phyloP scores from a whole-genome alignment of 2,888 invertebrate species.

The Exephanes ischioxanthus region DNA sequence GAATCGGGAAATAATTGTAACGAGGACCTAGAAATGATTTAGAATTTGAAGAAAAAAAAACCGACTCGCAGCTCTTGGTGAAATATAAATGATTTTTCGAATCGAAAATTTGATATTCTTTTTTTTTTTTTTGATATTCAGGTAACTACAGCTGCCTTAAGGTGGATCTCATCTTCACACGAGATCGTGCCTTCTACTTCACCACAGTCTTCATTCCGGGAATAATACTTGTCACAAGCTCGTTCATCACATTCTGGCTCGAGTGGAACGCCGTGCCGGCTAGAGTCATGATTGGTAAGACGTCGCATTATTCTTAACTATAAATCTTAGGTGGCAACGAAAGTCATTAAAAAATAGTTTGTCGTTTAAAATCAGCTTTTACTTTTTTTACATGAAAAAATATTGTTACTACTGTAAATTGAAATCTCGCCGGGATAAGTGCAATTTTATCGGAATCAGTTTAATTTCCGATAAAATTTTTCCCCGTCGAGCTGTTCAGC shows the following conservation, averaged over 20 bases:
- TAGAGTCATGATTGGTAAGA: slow-evolving; percentile 97
- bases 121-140: slow-evolving; percentile 80
- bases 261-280: slow-evolving; percentile 99
- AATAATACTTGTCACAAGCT: slow-evolving; percentile 97
- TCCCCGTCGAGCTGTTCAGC: not conserved
- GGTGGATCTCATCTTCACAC: slow-evolving; percentile 96
- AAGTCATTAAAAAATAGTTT: not conserved
- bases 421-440: not conserved
- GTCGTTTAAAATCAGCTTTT: not conserved
- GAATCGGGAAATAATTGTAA: not conserved
- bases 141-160: slow-evolving; percentile 98
- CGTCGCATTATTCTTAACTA: not conserved
- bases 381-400: not conserved
- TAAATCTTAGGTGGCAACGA: not conserved
- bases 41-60: not conserved
- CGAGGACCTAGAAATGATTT: not conserved
- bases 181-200: slow-evolving; percentile 98
- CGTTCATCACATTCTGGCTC: slow-evolving; percentile 98
- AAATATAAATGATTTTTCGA: not conserved
- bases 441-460: not conserved
- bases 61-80: not conserved
- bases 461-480: not conserved
- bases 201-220: slow-evolving; percentile 98
- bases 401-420: not conserved
- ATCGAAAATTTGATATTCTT: not conserved